phyloP scores from a whole-genome alignment of 2,888 invertebrate species.

The Cheilosia soror region DNA sequence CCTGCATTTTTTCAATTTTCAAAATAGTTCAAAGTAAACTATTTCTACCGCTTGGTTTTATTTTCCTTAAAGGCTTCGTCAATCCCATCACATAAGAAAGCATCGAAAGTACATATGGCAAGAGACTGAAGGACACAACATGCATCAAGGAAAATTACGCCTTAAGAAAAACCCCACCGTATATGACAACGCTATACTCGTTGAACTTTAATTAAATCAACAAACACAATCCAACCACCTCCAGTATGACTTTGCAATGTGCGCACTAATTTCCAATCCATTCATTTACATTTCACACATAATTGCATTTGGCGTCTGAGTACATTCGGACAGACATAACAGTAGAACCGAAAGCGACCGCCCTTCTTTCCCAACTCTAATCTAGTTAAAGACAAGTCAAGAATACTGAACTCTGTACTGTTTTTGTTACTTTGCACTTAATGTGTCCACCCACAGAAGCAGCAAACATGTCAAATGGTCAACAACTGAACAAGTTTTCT shows the following conservation, averaged over 20 bases:
- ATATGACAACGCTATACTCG: too few species aligned
- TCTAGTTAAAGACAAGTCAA: constrained; percentile 53
- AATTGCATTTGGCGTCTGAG: constrained; percentile 66
- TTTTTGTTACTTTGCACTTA: constrained; percentile 31
- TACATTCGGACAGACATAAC: constrained; percentile 37
- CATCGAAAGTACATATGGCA: too few species aligned
- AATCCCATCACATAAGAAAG: too few species aligned
- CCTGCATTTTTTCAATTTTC: too few species aligned
- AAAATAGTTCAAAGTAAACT: too few species aligned
- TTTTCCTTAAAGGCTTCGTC: too few species aligned
- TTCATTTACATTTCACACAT: constrained; percentile 67
- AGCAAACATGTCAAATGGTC: constrained; percentile 68
- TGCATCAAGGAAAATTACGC: too few species aligned
- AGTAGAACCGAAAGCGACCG: constrained; percentile 5
- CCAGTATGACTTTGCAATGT: constrained; percentile 2
- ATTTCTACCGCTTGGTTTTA: too few species aligned
- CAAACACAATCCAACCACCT: not conserved
- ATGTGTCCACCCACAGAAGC: constrained; percentile 59
- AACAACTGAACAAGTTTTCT: constrained; percentile 66
- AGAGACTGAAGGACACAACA: too few species aligned
- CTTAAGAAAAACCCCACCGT: too few species aligned
- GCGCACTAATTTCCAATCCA: constrained; percentile 44
- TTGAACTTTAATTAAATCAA: not conserved
- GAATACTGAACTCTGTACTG: constrained; percentile 39
- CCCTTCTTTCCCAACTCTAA: constrained; percentile 36